phyloP scores from a whole-genome alignment of 2,797 vertebrate species.

The Smutsia gigantea region DNA sequence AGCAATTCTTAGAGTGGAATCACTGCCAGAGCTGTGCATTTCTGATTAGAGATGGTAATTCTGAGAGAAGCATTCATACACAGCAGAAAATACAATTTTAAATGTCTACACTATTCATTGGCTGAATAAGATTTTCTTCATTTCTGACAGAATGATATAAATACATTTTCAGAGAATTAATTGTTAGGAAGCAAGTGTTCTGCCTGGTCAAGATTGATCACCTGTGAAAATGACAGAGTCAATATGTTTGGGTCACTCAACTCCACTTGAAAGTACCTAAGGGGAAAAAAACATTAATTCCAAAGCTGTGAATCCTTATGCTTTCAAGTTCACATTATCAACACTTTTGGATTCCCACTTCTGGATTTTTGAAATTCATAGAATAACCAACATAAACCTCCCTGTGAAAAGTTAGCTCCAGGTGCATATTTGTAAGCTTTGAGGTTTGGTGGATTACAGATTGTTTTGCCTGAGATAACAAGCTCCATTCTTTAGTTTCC shows the following conservation, averaged over 20 bases:
- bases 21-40: not conserved
- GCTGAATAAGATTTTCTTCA: slow-evolving; percentile 27
- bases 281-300: not conserved
- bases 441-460: not conserved
- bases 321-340: not conserved
- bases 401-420: not conserved
- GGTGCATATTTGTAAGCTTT: not conserved
- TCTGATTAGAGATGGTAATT: not conserved
- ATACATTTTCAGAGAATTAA: slow-evolving; percentile 59
- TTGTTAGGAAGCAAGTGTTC: slow-evolving; percentile 52
- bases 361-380: slow-evolving; percentile 16
- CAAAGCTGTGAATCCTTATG: not conserved
- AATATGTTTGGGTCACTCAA: not conserved
- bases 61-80: not conserved
- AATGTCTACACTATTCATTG: not conserved
- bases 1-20: not conserved
- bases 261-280: slow-evolving; percentile 30
- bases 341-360: slow-evolving; percentile 51
- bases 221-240: slow-evolving; percentile 46
- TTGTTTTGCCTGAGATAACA: not conserved
- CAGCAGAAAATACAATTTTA: not conserved
- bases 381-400: not conserved
- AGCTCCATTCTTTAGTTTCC: slow-evolving; percentile 58
- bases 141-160: not conserved
- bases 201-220: slow-evolving; percentile 18